Evolutionary conservation across 2,888 invertebrate species (phyloP), one percentile per base, ranked within the genome.

Genomic region (Drosophila anceps): DNA sequence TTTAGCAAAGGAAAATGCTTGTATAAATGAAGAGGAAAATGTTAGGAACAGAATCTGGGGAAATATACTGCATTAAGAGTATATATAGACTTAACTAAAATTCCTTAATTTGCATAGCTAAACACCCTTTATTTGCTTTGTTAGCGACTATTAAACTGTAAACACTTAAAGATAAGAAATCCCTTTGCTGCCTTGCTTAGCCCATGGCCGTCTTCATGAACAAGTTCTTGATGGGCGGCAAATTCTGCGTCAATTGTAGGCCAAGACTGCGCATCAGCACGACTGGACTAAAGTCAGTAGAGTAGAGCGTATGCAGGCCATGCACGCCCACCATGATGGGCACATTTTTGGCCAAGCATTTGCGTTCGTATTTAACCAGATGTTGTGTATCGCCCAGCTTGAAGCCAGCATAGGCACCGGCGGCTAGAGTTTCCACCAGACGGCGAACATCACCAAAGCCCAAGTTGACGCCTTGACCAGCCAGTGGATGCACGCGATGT

Each of bases 391-490:
- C 95, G 9, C 96, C 97, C 57, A 98, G 93, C 84, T 95, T 95
- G 60, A 95, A 94, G 3, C 99, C 99, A 67, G 95, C 93, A 88
- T 95, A 95, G 0, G 95, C 94, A 0, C 96, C 95, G 27, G 96
- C 94, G 0, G 96, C 94, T 18, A 99, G 93, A 15, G 95, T 91
- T 54, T 95, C 93, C 0, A 95, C 95, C n/a, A 99, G 94, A 77
- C 95, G 95, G 35, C 94, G 93, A 0, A 98, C 96, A 93, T 99
- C 99, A 9, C 98, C 98, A 92, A 99, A 98, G 2, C 99, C 99
- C 50, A 99, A 94, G 94, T 99, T 99, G 0, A 99, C 98, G 9
- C 99, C 99, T 93, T 99, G 99, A 0, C 99, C 99, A 41, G 99
- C 99, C 79, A 99, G 92, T 0, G 99, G 99, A 93, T 99, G 99